Evolutionary conservation across 2,797 vertebrate species (phyloP).

Genomic region (Peromyscus eremicus): DNA sequence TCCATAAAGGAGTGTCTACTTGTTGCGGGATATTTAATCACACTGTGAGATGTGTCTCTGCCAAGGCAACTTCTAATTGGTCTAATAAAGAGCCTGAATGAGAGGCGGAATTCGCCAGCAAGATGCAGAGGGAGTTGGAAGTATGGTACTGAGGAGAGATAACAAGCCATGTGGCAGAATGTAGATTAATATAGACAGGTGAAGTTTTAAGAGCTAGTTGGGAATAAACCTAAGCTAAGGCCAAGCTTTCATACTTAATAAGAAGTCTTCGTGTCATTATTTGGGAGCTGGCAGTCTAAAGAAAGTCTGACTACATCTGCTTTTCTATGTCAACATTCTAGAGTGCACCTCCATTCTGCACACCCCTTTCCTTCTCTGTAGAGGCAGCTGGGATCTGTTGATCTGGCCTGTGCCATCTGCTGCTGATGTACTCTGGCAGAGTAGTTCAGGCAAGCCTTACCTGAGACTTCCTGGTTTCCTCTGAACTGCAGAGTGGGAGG

Average conservation of each 20-base stretch:
- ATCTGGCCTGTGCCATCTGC: not conserved
- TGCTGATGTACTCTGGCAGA: too few relatives aligned
- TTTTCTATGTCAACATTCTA: not conserved
- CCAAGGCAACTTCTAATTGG: not conserved
- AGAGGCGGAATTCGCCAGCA: not conserved
- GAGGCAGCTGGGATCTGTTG: not conserved
- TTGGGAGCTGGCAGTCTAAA: not conserved
- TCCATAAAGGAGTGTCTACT: not conserved
- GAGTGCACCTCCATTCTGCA: not conserved
- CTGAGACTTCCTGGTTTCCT: not conserved
- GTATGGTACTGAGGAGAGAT: not conserved
- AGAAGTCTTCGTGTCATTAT: not conserved
- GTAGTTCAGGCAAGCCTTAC: not conserved
- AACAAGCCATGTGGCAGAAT: not conserved
- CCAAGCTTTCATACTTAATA: not conserved
- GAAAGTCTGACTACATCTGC: not conserved
- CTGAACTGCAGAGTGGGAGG: not conserved
- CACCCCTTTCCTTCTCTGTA: not conserved
- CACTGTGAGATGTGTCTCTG: not conserved
- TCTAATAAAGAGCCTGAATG: not conserved
- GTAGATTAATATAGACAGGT: not conserved
- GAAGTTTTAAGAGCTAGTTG: not conserved
- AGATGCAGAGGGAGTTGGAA: not conserved
- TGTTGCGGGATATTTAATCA: not conserved
- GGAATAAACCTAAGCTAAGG: not conserved